Base-by-base conservation (phyloP, 2,888 invertebrate genomes). In the Temnothorax unifasciatus region DNA sequence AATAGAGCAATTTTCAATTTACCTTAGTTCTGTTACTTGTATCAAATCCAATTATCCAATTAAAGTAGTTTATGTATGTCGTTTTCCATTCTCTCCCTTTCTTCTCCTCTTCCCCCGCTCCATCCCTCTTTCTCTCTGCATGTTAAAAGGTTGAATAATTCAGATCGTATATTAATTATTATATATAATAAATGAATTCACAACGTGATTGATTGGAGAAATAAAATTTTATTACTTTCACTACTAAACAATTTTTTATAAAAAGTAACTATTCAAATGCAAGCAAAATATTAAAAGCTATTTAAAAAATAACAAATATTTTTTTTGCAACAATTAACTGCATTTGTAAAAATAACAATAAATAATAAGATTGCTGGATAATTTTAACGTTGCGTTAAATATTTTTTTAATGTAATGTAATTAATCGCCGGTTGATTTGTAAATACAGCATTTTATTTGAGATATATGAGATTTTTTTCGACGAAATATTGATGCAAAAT, bases 111-210 rank as follows among this genome's bases (percentile, higher is more conserved):
- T 61, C n/a, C 29, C 0, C 1, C 0, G 0, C 29, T 29, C 3
- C 34, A 3, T 34, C 13, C 21, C 15, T 41, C 34, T 38, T 15
- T 18, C 18, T 34, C 21, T 52, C 8, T 15, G 8, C 52, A 8
- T 69, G 34, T 34, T 34, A 50, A 47, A 69, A n/a, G 50, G 6
- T 71, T 71, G 5, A 73, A 25, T 38, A 69, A 21, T 54, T 73
- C 18, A 73, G 2, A 38, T 57, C 11, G 38, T 29, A 29, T 29
- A 29, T 29, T 29, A 29, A 29, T 29, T 29, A 29, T 18, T 38
- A 54, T 54, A 21, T 64, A 41, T 64, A 63, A 34, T 63, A 41
- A 64, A 41, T 41, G 21, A 64, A 21, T 21, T 13, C 13, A 57
- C 11, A n/a, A 44, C 11, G 29, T 50, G 11, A 64, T 64, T 54